Evolutionary conservation across 2,113 vertebrate genomes (phyloP).

Genomic region (Sterrhoptilus dennistouni): DNA sequence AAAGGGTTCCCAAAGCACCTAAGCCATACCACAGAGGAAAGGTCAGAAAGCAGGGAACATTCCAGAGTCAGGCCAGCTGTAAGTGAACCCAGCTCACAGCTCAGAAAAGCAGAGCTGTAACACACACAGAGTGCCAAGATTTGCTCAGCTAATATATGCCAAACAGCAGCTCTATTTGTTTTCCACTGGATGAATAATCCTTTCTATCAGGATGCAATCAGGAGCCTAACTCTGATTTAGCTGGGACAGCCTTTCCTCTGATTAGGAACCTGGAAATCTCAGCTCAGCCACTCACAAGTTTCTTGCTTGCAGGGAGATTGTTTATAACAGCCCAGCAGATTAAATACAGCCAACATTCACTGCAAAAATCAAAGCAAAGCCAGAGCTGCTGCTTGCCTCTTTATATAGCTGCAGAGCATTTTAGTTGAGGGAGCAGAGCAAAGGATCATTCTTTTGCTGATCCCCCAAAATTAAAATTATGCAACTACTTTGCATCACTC

Average conservation of each 20-base stretch:
- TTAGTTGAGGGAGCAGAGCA: not conserved
- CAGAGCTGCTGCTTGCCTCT: not conserved
- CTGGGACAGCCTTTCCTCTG: not conserved
- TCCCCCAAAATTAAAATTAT: not conserved
- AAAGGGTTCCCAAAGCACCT: not conserved
- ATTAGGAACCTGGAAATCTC: constrained; percentile 7
- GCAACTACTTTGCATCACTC: not conserved
- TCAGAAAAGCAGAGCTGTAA: not conserved
- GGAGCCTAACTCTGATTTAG: not conserved
- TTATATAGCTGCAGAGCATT: not conserved
- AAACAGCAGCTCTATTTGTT: not conserved
- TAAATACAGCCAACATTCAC: not conserved
- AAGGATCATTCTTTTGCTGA: not conserved
- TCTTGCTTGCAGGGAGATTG: not conserved
- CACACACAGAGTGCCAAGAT: not conserved
- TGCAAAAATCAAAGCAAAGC: not conserved
- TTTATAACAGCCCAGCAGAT: not conserved
- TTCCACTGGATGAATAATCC: not conserved
- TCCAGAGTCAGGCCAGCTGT: not conserved
- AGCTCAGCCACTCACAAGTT: not conserved
- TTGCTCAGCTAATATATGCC: not conserved
- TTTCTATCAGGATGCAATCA: constrained; percentile 12
- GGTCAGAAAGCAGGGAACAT: not conserved
- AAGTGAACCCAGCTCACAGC: not conserved
- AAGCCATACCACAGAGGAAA: not conserved